These are phyloP conservation scores for Drosophila testacea DNA, from an alignment of 2,888 invertebrate genomes.

Conservation along the genomic window DNA sequence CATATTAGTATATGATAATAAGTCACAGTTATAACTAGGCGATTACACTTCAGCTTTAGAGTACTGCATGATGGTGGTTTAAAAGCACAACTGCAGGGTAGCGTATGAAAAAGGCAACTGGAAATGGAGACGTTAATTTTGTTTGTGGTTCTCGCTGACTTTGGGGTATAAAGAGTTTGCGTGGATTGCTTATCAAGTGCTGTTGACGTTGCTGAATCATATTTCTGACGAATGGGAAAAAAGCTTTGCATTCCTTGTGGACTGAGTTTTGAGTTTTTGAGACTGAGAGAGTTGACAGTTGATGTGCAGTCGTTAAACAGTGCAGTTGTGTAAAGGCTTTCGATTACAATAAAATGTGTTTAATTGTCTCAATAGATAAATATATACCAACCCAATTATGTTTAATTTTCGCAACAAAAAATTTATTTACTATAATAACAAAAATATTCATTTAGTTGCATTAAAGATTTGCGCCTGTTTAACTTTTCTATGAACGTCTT, in stretches of 20 bases:
- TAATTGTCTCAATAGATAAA: too few relatives aligned
- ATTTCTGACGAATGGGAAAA: conserved; percentile 60
- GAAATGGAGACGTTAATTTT: conserved; percentile 19
- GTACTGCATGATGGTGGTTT: conserved; percentile 76
- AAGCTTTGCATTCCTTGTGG: conserved; percentile 61
- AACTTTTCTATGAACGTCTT: too few relatives aligned
- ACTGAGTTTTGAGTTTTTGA: conserved; percentile 8
- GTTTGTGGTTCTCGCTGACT: not conserved
- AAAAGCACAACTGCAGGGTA: conserved; percentile 37
- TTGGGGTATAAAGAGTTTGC: conserved; percentile 20
- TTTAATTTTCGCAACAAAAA: too few relatives aligned
- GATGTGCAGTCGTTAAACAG: conserved; percentile 38
- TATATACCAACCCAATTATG: too few relatives aligned
- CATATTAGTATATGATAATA: conserved; percentile 15
- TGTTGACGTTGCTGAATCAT: conserved; percentile 64
- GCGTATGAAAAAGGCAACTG: conserved; percentile 50
- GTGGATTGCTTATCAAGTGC: conserved; percentile 50
- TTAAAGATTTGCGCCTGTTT: too few relatives aligned
- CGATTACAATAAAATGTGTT: not conserved
- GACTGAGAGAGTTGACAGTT: conserved; percentile 44
- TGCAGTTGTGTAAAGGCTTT: conserved; percentile 29
- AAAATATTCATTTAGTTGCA: too few relatives aligned
- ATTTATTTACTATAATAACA: too few relatives aligned
- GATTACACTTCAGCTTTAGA: conserved; percentile 81
- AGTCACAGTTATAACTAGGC: conserved; percentile 7